Evolutionary conservation across 2,888 invertebrate genomes (phyloP).

Genomic region (Rotaria magnacalcarata): DNA sequence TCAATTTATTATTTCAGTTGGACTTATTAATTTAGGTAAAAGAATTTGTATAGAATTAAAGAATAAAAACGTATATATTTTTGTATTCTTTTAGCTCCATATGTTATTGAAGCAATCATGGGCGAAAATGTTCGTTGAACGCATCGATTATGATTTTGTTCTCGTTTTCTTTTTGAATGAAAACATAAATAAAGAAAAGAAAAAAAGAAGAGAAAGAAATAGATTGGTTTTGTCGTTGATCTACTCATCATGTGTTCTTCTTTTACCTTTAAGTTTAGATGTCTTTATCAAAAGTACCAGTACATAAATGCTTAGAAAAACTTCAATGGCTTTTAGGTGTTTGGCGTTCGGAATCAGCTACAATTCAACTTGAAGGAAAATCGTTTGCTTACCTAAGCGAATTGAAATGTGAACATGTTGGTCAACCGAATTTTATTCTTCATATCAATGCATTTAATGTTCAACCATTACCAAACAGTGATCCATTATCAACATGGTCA

Average conservation of each 20-base stretch:
- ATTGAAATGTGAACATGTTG: constrained; percentile 19
- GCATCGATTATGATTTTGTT: neutral
- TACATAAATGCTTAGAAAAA: constrained; percentile 31
- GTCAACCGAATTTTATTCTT: constrained; percentile 26
- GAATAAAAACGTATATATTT: neutral
- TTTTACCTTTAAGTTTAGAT: neutral
- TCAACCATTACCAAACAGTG: neutral
- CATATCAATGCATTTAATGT: constrained; percentile 6
- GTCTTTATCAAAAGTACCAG: neutral
- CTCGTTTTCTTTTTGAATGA: neutral
- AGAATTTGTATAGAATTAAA: too few species aligned
- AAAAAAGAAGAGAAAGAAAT: neutral
- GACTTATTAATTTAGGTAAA: constrained; percentile 11
- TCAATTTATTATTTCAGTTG: neutral
- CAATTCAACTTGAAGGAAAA: neutral
- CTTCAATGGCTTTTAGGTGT: constrained; percentile 11
- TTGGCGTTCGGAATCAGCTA: constrained; percentile 3
- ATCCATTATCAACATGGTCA: neutral
- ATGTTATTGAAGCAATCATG: neutral
- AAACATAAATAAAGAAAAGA: constrained; percentile 11
- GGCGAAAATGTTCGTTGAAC: constrained; percentile 32
- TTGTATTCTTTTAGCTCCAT: neutral
- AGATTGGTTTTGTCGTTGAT: neutral
- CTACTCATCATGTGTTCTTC: neutral
- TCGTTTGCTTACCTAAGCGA: neutral